Evolutionary conservation across 2,888 invertebrate species (phyloP).

Genomic region (Volucella inanis): DNA sequence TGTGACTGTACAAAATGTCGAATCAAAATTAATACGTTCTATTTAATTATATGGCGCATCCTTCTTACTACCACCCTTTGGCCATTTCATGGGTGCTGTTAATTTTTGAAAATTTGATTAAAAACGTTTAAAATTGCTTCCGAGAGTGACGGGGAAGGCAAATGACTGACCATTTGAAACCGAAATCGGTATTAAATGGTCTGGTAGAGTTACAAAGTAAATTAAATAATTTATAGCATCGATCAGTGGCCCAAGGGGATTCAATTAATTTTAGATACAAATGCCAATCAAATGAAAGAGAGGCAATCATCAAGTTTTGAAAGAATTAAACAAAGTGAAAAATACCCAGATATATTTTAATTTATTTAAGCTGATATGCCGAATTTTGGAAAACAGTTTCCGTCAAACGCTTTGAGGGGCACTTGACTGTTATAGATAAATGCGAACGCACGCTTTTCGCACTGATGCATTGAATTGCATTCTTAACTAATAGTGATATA

Average conservation of each 20-base stretch:
- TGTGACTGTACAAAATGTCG: constrained; percentile 13
- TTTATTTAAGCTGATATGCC: neutral
- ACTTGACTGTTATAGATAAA: too few species aligned
- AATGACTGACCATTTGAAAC: neutral
- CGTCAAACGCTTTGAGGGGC: too few species aligned
- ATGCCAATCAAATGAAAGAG: neutral
- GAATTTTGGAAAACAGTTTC: neutral
- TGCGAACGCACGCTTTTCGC: too few species aligned
- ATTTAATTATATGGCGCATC: constrained; percentile 28
- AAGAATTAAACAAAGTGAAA: neutral
- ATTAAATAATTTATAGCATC: constrained; percentile 25
- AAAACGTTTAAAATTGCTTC: constrained; percentile 24
- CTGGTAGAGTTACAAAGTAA: constrained; percentile 10
- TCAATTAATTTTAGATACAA: constrained; percentile 33
- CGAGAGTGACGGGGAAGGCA: neutral
- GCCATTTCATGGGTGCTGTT: neutral
- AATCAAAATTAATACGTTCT: constrained; percentile 42
- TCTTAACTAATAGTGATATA: too few species aligned
- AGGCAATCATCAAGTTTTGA: constrained; percentile 2
- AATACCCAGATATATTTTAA: too few species aligned
- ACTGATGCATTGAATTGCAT: too few species aligned
- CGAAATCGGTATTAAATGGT: constrained; percentile 15
- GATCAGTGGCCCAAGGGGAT: neutral
- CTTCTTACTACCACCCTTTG: neutral
- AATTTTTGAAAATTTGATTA: constrained; percentile 35